Percentiles rank a stretch among this genome's conserved stretches.
Evolutionary conservation across 2,113 vertebrate species (phyloP).

Genomic region (Condylura cristata): DNA sequence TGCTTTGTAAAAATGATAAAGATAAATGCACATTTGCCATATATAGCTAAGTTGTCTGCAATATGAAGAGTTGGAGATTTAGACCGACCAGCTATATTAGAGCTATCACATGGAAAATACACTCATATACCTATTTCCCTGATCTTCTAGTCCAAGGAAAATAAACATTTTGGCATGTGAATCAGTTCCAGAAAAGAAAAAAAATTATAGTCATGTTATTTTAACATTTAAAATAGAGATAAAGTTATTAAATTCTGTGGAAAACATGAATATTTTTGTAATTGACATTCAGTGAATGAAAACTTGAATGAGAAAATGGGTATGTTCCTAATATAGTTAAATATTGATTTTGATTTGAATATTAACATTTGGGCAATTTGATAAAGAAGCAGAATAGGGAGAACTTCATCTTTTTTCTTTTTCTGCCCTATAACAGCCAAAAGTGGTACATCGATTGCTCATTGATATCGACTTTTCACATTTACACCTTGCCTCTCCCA

Average conservation of each 20-base stretch:
- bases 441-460: background rate
- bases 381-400: background rate
- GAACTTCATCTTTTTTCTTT: background rate
- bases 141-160: background rate
- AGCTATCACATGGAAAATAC: background rate
- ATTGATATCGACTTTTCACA: background rate
- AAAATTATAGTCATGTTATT: background rate
- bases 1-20: background rate
- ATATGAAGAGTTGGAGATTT: background rate
- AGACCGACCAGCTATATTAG: background rate
- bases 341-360: background rate
- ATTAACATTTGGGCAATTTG: background rate
- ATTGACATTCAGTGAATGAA: background rate
- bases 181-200: background rate
- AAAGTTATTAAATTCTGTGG: background rate
- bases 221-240: slow-evolving; percentile 28
- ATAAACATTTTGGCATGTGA: background rate
- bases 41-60: background rate
- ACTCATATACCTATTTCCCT: background rate
- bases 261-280: background rate
- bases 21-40: background rate
- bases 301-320: background rate
- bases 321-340: background rate
- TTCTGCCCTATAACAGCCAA: background rate
- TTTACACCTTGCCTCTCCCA: background rate